phyloP scores from a whole-genome alignment of 2,888 invertebrate species.

The Anthrax anthrax region DNA sequence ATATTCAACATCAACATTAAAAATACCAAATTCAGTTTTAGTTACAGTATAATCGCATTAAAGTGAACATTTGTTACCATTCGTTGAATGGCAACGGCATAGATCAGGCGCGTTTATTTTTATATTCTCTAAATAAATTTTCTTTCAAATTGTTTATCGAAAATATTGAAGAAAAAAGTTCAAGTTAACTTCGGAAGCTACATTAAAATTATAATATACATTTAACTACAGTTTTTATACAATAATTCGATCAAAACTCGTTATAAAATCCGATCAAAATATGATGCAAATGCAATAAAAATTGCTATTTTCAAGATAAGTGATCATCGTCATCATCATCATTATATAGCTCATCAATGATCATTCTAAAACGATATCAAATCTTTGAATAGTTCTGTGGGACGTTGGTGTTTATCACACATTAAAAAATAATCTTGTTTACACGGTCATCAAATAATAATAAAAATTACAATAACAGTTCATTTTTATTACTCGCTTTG shows the following conservation, averaged over 20 bases:
- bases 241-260: neutral
- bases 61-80: conserved; percentile 30
- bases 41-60: conserved; percentile 33
- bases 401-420: conserved; percentile 7
- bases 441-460: conserved; percentile 10
- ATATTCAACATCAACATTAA: too few relatives aligned
- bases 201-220: neutral
- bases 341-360: neutral
- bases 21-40: conserved; percentile 6
- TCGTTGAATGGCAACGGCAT: conserved; percentile 37
- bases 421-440: conserved; percentile 3
- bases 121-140: neutral
- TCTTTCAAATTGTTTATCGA: neutral
- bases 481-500: conserved; percentile 6
- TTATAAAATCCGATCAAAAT: neutral
- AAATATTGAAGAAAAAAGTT: neutral
- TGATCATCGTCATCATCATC: neutral
- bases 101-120: conserved; percentile 31
- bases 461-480: conserved; percentile 10
- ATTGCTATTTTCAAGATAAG: neutral
- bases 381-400: neutral
- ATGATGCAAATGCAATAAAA: neutral
- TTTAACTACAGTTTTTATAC: neutral
- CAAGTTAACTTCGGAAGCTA: neutral
- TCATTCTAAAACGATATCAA: neutral